Percentiles rank a stretch among this genome's conserved stretches.
phyloP scores from a whole-genome alignment of 2,797 vertebrate species.

The Poecilia velifera region DNA sequence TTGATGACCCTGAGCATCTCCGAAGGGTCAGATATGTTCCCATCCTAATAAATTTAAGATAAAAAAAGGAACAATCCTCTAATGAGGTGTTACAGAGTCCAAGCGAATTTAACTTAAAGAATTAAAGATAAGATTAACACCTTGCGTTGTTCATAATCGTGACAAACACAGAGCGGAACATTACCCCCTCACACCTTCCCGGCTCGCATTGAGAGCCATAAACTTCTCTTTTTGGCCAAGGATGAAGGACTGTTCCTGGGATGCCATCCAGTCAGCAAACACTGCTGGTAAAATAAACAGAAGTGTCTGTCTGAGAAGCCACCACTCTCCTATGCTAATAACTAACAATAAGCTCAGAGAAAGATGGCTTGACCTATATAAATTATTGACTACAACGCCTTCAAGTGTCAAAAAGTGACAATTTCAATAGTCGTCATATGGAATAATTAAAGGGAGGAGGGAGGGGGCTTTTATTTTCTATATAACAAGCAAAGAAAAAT shows the following conservation, averaged over 20 bases:
- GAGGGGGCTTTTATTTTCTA: slow-evolving; percentile 69
- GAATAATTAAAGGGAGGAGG: slow-evolving; percentile 76
- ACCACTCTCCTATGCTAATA: slow-evolving; percentile 73
- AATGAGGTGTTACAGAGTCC: slow-evolving; percentile 19
- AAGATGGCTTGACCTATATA: slow-evolving; percentile 75
- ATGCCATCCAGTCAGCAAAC: slow-evolving; percentile 70
- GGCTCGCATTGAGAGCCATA: slow-evolving; percentile 62
- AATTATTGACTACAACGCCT: slow-evolving; percentile 79
- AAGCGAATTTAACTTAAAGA: slow-evolving; percentile 48
- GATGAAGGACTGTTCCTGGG: slow-evolving; percentile 70
- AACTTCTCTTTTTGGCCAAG: slow-evolving; percentile 60
- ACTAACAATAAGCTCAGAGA: slow-evolving; percentile 68
- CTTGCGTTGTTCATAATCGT: slow-evolving; percentile 66
- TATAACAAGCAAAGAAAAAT: slow-evolving; percentile 49
- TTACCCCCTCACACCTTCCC: background rate
- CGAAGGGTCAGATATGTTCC: background rate
- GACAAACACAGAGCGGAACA: slow-evolving; percentile 66
- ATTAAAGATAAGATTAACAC: slow-evolving; percentile 61
- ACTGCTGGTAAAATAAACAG: slow-evolving; percentile 74
- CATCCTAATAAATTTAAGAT: slow-evolving; percentile 1
- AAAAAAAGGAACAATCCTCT: slow-evolving; percentile 2
- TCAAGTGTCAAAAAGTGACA: slow-evolving; percentile 80
- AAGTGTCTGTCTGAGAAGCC: slow-evolving; percentile 61
- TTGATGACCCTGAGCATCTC: background rate
- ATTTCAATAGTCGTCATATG: slow-evolving; percentile 74